Evolutionary conservation across 2,888 invertebrate species (phyloP).

Genomic region (Zaprionus obscuricornis): DNA sequence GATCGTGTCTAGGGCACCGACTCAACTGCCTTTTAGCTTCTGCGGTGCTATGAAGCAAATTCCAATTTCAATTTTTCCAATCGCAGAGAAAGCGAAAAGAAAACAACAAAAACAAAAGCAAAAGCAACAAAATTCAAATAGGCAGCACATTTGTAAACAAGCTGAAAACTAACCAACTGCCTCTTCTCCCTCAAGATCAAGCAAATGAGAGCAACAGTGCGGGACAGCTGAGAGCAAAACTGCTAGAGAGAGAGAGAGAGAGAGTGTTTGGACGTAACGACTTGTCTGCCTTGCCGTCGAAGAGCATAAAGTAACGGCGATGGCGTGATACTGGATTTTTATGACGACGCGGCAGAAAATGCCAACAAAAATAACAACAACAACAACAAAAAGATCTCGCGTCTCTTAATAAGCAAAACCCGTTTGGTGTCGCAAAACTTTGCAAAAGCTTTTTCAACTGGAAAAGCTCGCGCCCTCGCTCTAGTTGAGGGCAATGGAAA

Average conservation of each 20-base stretch:
- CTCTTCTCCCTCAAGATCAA: constrained; percentile 33
- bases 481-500: background rate
- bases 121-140: constrained; percentile 42
- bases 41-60: constrained; percentile 33
- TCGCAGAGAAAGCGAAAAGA: constrained; percentile 60
- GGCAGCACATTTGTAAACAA: constrained; percentile 62
- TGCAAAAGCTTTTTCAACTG: constrained; percentile 50
- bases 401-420: constrained; percentile 54
- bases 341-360: constrained; percentile 40
- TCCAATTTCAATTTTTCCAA: constrained; percentile 80
- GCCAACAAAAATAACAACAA: too few relatives aligned
- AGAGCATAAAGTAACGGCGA: constrained; percentile 62
- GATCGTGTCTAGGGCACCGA: constrained; percentile 61
- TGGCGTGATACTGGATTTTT: constrained; percentile 59
- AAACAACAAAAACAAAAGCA: background rate
- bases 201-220: constrained; percentile 11
- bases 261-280: too few relatives aligned
- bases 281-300: too few relatives aligned
- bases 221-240: constrained; percentile 8
- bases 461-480: constrained; percentile 58
- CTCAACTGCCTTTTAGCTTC: constrained; percentile 53
- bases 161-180: constrained; percentile 29
- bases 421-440: constrained; percentile 44
- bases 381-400: constrained; percentile 24
- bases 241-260: constrained; percentile 1